A percentile compares a stretch with the other conserved stretches of the same genome.
Conservation (phyloP, 2,797 vertebrate genomes). For the Momotus momota region DNA sequence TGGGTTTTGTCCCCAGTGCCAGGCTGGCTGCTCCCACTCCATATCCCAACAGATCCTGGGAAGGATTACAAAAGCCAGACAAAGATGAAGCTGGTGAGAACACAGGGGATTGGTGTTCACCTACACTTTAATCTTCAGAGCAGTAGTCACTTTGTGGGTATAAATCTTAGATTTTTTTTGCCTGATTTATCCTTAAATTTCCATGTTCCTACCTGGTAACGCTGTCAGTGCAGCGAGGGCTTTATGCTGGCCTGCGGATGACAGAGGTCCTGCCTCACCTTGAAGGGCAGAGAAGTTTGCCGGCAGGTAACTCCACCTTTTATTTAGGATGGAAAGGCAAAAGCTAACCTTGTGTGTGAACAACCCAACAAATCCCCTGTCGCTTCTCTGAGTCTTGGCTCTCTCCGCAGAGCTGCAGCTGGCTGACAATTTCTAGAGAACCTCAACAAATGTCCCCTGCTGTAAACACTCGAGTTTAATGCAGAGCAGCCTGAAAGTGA, state of each 20-base stretch:
- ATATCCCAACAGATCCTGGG: rapidly evolving
- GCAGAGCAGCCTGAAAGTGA: too few species aligned
- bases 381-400: too few species aligned
- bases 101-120: not conserved
- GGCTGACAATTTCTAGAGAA: not conserved
- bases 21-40: not conserved
- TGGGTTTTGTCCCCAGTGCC: not conserved
- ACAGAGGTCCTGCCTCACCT: not conserved
- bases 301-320: not conserved
- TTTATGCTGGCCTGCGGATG: rapidly evolving
- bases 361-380: not conserved
- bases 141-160: not conserved
- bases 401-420: too few species aligned
- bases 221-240: not conserved
- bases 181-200: not conserved
- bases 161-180: not conserved
- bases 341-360: not conserved
- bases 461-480: not conserved
- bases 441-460: rapidly evolving
- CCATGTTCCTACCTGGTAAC: too few species aligned
- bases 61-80: not conserved
- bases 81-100: not conserved
- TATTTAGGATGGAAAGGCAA: not conserved
- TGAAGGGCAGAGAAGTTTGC: not conserved
- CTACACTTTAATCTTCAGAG: not conserved